Percentiles rank a stretch among this genome's conserved stretches.
Conservation (phyloP, 1,140 invertebrate species). For the Rhagoletis zephyria region DNA sequence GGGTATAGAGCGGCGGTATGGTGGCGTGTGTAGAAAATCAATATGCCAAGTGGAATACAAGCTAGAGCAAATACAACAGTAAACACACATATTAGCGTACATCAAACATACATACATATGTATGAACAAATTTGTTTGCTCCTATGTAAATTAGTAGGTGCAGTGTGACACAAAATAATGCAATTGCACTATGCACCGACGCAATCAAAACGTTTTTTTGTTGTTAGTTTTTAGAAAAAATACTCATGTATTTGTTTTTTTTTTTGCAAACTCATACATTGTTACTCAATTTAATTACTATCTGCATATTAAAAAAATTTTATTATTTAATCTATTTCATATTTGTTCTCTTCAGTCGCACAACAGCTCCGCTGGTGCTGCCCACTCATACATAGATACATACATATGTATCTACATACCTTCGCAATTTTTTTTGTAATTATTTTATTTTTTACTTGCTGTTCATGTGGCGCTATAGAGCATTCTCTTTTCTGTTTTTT, state of each 20-base stretch:
- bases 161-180: not conserved
- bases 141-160: not conserved
- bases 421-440: not conserved
- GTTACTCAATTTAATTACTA: too few species aligned
- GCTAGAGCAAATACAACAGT: not conserved
- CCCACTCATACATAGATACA: not conserved
- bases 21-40: conserved; percentile 44
- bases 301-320: too few species aligned
- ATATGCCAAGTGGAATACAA: conserved; percentile 36
- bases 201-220: not conserved
- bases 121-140: not conserved
- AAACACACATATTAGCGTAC: not conserved
- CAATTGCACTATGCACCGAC: not conserved
- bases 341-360: too few species aligned
- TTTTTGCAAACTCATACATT: not conserved
- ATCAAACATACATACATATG: not conserved
- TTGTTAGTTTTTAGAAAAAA: not conserved
- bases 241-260: not conserved
- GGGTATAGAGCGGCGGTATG: not conserved
- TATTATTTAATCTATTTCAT: too few species aligned
- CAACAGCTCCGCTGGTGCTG: too few species aligned
- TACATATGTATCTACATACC: not conserved
- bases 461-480: not conserved
- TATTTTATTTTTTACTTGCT: not conserved
- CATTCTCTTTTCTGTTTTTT: not conserved